Percentiles rank a stretch among this genome's conserved stretches.
phyloP scores from a whole-genome alignment of 2,888 invertebrate species.

The Diarsia dahlii region DNA sequence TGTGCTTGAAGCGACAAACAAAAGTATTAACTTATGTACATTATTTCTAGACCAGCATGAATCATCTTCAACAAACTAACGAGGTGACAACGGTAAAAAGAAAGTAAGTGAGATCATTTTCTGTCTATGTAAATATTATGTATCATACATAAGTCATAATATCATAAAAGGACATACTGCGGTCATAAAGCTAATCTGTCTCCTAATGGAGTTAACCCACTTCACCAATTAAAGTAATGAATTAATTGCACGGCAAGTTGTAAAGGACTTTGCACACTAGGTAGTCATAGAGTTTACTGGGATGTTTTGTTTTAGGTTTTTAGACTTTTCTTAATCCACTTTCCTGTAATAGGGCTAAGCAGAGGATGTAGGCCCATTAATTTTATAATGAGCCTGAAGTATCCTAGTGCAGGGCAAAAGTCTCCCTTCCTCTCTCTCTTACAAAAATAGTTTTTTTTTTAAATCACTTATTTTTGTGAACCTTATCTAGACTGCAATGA shows the following conservation, averaged over 20 bases:
- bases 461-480: no score
- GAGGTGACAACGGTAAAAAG: slow-evolving; percentile 1
- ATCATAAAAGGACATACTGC: slow-evolving; percentile 6
- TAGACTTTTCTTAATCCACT: not conserved
- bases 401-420: no score
- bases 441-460: no score
- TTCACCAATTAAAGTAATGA: slow-evolving; percentile 35
- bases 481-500: no score
- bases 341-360: no score
- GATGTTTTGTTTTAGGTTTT: not conserved
- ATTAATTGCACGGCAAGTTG: slow-evolving; percentile 26
- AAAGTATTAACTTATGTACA: not conserved
- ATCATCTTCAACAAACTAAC: not conserved
- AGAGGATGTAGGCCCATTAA: no score
- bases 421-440: no score
- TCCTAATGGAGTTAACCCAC: slow-evolving; percentile 25
- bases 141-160: not conserved
- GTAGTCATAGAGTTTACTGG: not conserved
- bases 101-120: slow-evolving; percentile 2
- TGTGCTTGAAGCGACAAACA: not conserved
- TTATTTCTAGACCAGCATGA: slow-evolving; percentile 1
- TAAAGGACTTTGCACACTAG: slow-evolving; percentile 10
- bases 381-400: no score
- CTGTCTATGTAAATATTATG: not conserved
- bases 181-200: slow-evolving; percentile 13